Conservation (phyloP, 2,113 vertebrate genomes). For the Seriola dumerili region DNA sequence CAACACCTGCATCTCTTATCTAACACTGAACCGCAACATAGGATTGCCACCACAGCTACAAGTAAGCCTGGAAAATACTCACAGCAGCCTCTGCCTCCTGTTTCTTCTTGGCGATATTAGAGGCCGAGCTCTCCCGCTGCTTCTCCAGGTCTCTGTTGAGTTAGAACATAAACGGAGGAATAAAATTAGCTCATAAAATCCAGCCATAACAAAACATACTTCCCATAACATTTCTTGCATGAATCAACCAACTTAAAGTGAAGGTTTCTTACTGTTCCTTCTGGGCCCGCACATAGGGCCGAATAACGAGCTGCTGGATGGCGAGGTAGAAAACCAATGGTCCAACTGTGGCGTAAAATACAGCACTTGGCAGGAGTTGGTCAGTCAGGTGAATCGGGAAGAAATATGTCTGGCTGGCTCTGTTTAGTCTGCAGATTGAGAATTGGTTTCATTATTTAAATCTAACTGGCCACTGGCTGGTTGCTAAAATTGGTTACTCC, state of each 20-base stretch:
- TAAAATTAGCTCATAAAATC: constrained; percentile 61
- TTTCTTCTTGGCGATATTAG: constrained; percentile 91
- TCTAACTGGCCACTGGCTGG: background rate
- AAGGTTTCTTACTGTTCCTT: constrained; percentile 92
- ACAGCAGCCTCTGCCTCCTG: constrained; percentile 97
- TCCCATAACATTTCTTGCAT: constrained; percentile 40
- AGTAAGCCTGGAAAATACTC: constrained; percentile 74
- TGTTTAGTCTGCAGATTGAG: constrained; percentile 88
- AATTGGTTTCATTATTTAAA: constrained; percentile 24
- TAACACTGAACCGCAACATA: background rate
- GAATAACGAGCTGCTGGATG: constrained; percentile 94
- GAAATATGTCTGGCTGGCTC: constrained; percentile 98
- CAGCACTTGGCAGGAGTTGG: constrained; percentile 95
- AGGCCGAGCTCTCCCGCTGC: constrained; percentile 91
- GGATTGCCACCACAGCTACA: background rate
- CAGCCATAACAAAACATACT: constrained; percentile 38
- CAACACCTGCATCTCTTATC: constrained; percentile 18
- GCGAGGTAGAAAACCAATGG: constrained; percentile 94
- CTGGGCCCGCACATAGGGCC: constrained; percentile 93
- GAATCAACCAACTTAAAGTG: constrained; percentile 34
- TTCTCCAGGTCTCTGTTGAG: constrained; percentile 93
- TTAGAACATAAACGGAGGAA: constrained; percentile 58
- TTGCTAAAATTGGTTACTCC: background rate
- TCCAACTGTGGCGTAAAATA: constrained; percentile 97
- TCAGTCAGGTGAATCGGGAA: constrained; percentile 98